Percentiles rank a stretch among this genome's conserved stretches.
These are phyloP conservation scores for Rousettus leschenaultii DNA, from an alignment of 2,113 vertebrate species.

Conservation along the genomic window DNA sequence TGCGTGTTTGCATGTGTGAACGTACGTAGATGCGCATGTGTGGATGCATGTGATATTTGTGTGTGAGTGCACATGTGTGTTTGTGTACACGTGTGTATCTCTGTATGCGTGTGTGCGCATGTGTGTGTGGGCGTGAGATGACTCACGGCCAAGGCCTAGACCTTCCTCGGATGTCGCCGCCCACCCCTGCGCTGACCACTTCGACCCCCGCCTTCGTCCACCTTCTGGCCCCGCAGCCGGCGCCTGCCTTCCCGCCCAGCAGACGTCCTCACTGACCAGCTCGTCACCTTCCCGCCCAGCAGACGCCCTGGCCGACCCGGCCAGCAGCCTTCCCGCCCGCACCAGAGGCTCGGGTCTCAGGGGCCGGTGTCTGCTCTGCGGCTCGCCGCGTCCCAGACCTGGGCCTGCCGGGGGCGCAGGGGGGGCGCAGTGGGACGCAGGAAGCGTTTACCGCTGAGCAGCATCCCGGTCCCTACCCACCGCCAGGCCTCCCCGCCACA, in stretches of 20 bases:
- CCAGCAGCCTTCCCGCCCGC: fast-evolving
- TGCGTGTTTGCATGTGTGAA: not conserved
- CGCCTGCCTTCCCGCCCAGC: no score
- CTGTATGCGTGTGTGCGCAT: not conserved
- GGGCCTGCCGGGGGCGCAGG: fast-evolving
- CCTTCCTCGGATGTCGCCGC: not conserved
- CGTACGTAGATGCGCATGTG: not conserved
- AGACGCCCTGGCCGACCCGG: no score
- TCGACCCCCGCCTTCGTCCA: fast-evolving
- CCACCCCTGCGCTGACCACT: fast-evolving
- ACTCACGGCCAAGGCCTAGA: not conserved
- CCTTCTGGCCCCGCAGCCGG: no score
- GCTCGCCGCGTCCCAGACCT: not conserved
- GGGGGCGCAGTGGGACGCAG: not conserved
- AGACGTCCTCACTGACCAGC: no score
- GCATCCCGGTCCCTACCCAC: fast-evolving
- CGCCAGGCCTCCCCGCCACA: fast-evolving
- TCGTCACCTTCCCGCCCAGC: no score
- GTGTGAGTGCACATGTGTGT: not conserved
- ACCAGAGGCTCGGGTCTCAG: fast-evolving
- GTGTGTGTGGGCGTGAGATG: not conserved
- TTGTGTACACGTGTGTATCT: not conserved
- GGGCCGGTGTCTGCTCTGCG: fast-evolving
- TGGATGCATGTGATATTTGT: not conserved
- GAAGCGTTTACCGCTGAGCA: fast-evolving